Evolutionary conservation across 2,113 vertebrate species (phyloP).

Genomic region (Numenius arquata): DNA sequence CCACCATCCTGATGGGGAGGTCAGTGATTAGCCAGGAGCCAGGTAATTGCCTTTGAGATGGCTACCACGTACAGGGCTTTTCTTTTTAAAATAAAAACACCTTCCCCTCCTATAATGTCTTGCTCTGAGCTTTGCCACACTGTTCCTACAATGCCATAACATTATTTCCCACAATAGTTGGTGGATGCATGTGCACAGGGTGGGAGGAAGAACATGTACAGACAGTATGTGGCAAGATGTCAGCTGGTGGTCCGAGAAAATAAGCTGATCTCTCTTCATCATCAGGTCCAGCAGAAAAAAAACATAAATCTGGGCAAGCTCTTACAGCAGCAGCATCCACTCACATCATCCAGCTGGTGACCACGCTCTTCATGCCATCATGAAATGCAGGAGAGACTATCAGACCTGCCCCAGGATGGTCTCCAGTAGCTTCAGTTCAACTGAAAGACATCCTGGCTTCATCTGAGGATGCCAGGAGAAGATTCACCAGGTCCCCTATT

Average conservation of each 20-base stretch:
- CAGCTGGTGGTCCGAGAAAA: not conserved
- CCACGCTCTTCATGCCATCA: accelerated
- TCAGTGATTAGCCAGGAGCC: not conserved
- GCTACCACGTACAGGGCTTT: not conserved
- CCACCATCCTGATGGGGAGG: accelerated
- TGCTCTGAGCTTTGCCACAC: not conserved
- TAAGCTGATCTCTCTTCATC: not conserved
- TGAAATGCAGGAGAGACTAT: not conserved
- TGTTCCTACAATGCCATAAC: not conserved
- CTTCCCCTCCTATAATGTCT: not conserved
- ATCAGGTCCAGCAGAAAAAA: not conserved
- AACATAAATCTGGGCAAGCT: not conserved
- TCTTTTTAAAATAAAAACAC: not conserved
- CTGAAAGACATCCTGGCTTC: not conserved
- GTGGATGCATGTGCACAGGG: not conserved
- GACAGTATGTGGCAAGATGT: not conserved
- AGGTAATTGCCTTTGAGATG: not conserved
- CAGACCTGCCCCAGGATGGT: not conserved
- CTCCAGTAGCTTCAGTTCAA: not conserved
- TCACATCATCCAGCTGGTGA: accelerated
- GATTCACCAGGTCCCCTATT: not conserved
- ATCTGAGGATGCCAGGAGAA: not conserved
- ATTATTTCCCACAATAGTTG: not conserved
- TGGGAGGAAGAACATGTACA: accelerated
- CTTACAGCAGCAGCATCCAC: accelerated